phyloP scores from a whole-genome alignment of 2,113 vertebrate genomes.

The Sclerurus mexicanus region DNA sequence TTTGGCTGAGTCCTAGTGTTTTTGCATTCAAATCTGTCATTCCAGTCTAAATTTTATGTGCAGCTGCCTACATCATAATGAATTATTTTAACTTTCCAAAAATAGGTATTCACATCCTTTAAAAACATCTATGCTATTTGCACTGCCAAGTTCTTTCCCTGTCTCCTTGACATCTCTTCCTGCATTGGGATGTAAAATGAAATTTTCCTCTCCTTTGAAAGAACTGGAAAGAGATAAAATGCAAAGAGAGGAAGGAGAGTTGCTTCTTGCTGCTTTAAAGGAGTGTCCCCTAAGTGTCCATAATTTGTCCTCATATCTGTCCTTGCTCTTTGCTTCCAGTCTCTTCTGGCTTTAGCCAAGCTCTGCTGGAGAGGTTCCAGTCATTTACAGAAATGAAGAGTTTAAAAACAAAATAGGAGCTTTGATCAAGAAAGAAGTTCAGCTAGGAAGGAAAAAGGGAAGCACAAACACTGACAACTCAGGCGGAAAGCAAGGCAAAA shows the following conservation, averaged over 20 bases:
- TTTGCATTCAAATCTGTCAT: neutral
- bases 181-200: neutral
- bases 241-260: neutral
- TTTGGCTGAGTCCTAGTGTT: neutral
- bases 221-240: neutral
- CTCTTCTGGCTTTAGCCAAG: neutral
- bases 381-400: slow-evolving; percentile 49
- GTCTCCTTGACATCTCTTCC: slow-evolving; percentile 49
- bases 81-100: slow-evolving; percentile 36
- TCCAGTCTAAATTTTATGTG: neutral
- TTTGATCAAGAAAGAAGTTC: slow-evolving; percentile 33
- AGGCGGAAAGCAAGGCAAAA: neutral
- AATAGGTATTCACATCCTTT: slow-evolving; percentile 51
- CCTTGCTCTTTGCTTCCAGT: slow-evolving; percentile 34
- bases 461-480: slow-evolving; percentile 1
- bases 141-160: slow-evolving; percentile 24
- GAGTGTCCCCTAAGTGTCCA: neutral
- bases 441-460: slow-evolving; percentile 12
- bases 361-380: slow-evolving; percentile 30
- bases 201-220: neutral
- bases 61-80: neutral
- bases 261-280: neutral
- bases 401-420: slow-evolving; percentile 47
- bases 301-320: neutral
- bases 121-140: slow-evolving; percentile 17